These are phyloP conservation scores for Chloropsis cyanopogon DNA, from an alignment of 2,113 vertebrate species.

Conservation along the genomic window DNA sequence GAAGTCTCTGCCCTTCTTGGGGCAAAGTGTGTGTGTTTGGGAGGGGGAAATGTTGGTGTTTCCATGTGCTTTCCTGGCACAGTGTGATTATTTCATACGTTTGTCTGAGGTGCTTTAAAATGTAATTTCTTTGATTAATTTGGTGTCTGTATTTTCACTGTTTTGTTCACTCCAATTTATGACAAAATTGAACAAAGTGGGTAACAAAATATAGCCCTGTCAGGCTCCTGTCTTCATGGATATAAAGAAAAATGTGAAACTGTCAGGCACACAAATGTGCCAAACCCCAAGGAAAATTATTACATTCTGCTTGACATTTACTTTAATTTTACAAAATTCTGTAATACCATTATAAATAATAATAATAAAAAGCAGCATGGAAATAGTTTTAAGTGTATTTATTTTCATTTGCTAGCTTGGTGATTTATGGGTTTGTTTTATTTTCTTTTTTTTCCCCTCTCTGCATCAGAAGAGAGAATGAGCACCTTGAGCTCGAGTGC, in stretches of 20 bases:
- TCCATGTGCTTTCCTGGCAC: background rate
- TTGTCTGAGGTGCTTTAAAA: conserved; percentile 56
- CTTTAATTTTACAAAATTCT: conserved; percentile 70
- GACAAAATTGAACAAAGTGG: conserved; percentile 68
- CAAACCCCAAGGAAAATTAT: conserved; percentile 64
- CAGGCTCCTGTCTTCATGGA: conserved; percentile 64
- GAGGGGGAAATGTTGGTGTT: background rate
- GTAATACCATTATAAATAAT: conserved; percentile 70
- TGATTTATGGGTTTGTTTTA: conserved; percentile 54
- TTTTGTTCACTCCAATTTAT: conserved; percentile 65
- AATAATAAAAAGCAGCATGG: conserved; percentile 61
- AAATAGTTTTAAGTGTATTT: conserved; percentile 67
- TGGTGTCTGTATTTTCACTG: conserved; percentile 58
- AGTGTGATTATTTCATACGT: background rate
- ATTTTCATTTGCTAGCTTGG: conserved; percentile 58
- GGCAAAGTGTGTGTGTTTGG: background rate
- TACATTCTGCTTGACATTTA: conserved; percentile 62
- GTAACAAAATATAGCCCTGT: conserved; percentile 73
- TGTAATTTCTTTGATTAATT: conserved; percentile 70
- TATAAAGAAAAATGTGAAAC: conserved; percentile 77
- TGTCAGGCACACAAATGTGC: conserved; percentile 72
- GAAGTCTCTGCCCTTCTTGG: background rate
- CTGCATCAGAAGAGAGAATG: background rate
- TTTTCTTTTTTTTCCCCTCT: background rate
- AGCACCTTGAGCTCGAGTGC: background rate